Conservation (phyloP, 1,140 invertebrate genomes). For the Brachionus koreanus region DNA sequence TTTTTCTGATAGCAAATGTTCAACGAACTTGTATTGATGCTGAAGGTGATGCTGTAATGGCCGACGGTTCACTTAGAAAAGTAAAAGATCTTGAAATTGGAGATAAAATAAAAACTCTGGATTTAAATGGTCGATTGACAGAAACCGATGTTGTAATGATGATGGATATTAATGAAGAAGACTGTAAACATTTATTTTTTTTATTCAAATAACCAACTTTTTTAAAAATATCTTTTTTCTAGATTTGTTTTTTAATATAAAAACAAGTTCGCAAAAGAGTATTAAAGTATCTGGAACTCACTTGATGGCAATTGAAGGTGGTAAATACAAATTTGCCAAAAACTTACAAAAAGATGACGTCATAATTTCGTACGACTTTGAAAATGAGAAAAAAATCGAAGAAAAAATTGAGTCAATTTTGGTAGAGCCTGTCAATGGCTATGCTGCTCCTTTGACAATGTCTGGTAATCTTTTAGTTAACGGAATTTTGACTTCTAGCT, state of each 20-base stretch:
- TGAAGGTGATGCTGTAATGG: conserved; percentile 20
- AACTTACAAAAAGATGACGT: not conserved
- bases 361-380: conserved; percentile 14
- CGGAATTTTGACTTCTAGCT: conserved; percentile 84
- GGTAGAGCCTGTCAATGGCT: conserved; percentile 15
- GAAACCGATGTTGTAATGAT: conserved; percentile 42
- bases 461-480: conserved; percentile 84
- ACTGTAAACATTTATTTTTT: not conserved
- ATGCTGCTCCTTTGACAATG: conserved; percentile 74
- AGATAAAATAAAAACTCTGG: conserved; percentile 18
- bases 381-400: not conserved
- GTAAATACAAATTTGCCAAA: conserved; percentile 35
- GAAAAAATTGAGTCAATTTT: conserved; percentile 38
- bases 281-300: conserved; percentile 28
- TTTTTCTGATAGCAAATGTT: conserved; percentile 34
- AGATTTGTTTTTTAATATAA: conserved; percentile 39
- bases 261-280: conserved; percentile 9
- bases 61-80: conserved; percentile 18
- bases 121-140: conserved; percentile 10
- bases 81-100: conserved; percentile 34
- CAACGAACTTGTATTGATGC: conserved; percentile 23
- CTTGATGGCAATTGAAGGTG: conserved; percentile 27
- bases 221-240: not conserved
- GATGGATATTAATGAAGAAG: conserved; percentile 29
- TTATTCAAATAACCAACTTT: not conserved